phyloP scores from a whole-genome alignment of 2,888 invertebrate species.

The Nephrotoma appendiculata region DNA sequence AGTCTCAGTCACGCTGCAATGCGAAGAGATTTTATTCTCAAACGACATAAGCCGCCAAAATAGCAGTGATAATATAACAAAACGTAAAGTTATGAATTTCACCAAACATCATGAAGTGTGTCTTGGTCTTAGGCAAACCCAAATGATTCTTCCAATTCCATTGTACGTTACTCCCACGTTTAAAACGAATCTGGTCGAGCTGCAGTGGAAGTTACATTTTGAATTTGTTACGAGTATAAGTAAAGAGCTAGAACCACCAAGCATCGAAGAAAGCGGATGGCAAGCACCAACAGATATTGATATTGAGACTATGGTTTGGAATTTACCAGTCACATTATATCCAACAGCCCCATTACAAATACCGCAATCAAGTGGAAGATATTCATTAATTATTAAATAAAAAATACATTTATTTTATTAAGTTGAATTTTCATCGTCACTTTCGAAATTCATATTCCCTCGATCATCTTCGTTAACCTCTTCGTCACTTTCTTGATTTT shows the following conservation, averaged over 20 bases:
- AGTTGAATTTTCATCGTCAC: neutral
- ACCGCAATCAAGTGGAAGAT: conserved; percentile 39
- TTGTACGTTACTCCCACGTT: conserved; percentile 94
- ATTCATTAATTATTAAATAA: conserved; percentile 12
- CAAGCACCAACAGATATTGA: conserved; percentile 72
- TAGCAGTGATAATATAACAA: conserved; percentile 15
- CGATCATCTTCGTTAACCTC: conserved; percentile 18
- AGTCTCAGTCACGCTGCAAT: conserved; percentile 87
- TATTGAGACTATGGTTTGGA: conserved; percentile 99
- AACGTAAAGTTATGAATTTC: conserved; percentile 54
- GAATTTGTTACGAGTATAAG: conserved; percentile 83
- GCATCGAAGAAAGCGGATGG: conserved; percentile 49
- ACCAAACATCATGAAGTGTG: conserved; percentile 90
- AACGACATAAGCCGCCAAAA: conserved; percentile 15
- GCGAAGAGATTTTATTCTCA: conserved; percentile 56
- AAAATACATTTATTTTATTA: neutral
- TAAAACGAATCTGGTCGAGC: conserved; percentile 72
- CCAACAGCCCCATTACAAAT: conserved; percentile 78
- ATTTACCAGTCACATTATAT: conserved; percentile 85
- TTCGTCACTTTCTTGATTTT: conserved; percentile 42
- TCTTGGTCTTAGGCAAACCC: conserved; percentile 71
- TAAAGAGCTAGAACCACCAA: conserved; percentile 45
- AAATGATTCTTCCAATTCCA: conserved; percentile 86
- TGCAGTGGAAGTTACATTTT: conserved; percentile 92
- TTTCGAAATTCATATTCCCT: neutral